Base-by-base conservation (phyloP, 2,888 invertebrate genomes). In the Iphiclides podalirius region DNA sequence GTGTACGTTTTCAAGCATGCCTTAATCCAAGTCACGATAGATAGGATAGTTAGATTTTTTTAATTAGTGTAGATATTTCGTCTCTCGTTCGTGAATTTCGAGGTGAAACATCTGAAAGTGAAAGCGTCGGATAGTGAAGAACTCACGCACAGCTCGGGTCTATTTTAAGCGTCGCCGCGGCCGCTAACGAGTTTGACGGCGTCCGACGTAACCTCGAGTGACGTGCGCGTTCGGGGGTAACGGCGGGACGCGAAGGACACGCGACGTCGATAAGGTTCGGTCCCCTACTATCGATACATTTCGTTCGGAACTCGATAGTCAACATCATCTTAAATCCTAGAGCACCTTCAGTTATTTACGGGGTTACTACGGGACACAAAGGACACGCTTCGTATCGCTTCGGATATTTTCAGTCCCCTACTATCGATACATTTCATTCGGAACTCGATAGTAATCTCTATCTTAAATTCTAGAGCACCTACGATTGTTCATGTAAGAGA, bases 201-300 rank as follows among this genome's bases (percentile, higher is more conserved):
- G 47, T 28, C 20, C 14, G 34, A 47, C 42, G 36, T 48, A 48
- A 48, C 43, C 31, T 23, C 41, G 31, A 58, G 54, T 54, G 63
- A 63, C 61, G 52, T 42, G 52, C 61, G 61, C 58, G 58, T 59
- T 59, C 55, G 38, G 45, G 42, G 42, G 53, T 53, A 37, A 52
- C 47, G 42, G 33, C 26, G 54, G 54, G 45, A 13, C 42, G n/a
- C n/a, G 37, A 43, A 26, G 52, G 52, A 56, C 55, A 57, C 57
- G 55, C 55, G 47, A 58, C 50, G 40, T 55, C 55, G 52, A 23
- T 52, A 20, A 20, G 6, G 3, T 4, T 20, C 20, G 20, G 6
- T 20, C 20, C 33, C 42, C 23, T 48, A 48, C 48, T 17, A 42
- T 14, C 14, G 15, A 26, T 4, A 23, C 16, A 6, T 20, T 6